phyloP scores from a whole-genome alignment of 1,140 invertebrate species.

The Bradysia coprophila region DNA sequence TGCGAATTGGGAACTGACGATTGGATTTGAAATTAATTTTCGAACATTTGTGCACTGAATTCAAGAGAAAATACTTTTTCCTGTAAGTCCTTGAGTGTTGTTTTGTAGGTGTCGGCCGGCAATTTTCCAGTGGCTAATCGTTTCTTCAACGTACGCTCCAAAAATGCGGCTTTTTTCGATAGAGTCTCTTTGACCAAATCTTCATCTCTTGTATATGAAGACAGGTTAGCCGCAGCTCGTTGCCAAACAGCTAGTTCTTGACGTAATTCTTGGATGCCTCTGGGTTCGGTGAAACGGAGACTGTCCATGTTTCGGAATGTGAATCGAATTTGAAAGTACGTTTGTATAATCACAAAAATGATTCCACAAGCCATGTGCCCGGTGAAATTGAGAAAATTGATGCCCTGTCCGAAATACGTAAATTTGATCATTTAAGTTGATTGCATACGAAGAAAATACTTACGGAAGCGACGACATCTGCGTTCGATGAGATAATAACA shows the following conservation, averaged over 20 bases:
- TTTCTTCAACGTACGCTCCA: constrained; percentile 47
- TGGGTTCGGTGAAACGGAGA: constrained; percentile 47
- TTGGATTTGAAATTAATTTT: too few relatives aligned
- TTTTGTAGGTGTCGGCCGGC: constrained; percentile 44
- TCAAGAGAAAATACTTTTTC: constrained; percentile 52
- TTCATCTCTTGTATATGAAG: constrained; percentile 69
- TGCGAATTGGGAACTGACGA: constrained; percentile 70
- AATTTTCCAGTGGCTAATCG: constrained; percentile 39
- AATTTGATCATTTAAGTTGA: neutral
- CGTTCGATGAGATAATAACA: constrained; percentile 70
- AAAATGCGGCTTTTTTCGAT: constrained; percentile 48
- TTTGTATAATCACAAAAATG: constrained; percentile 42
- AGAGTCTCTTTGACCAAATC: constrained; percentile 55
- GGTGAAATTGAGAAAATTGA: constrained; percentile 63
- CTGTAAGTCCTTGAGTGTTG: constrained; percentile 50
- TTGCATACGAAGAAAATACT: constrained; percentile 27
- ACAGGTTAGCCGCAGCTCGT: constrained; percentile 57
- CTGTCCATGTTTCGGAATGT: constrained; percentile 54
- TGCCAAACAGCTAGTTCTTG: constrained; percentile 75
- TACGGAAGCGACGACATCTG: constrained; percentile 43
- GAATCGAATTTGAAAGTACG: constrained; percentile 48
- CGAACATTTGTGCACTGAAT: too few relatives aligned
- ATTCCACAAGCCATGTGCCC: constrained; percentile 63
- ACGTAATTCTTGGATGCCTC: constrained; percentile 52
- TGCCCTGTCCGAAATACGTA: constrained; percentile 35